Conservation (phyloP, 2,888 invertebrate species). For the Ophion ellenae region DNA sequence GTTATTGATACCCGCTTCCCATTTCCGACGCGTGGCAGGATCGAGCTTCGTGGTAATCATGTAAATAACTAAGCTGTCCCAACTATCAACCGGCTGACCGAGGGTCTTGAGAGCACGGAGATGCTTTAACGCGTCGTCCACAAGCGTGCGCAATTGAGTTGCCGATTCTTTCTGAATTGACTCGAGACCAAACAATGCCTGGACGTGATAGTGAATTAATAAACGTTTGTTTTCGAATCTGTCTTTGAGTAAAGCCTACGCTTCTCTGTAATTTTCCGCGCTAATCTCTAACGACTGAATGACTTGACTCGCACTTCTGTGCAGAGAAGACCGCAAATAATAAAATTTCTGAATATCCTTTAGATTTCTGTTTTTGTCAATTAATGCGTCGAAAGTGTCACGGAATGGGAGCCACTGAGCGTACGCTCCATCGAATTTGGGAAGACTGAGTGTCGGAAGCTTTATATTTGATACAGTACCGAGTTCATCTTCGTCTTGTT, state of each 20-base stretch:
- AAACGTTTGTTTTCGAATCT: slow-evolving; percentile 62
- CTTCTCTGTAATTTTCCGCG: slow-evolving; percentile 27
- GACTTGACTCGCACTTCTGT: slow-evolving; percentile 53
- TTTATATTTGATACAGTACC: slow-evolving; percentile 36
- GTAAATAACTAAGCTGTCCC: slow-evolving; percentile 56
- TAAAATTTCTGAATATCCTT: slow-evolving; percentile 66
- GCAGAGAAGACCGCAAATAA: slow-evolving; percentile 63
- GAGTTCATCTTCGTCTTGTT: background rate
- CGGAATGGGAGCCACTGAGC: slow-evolving; percentile 29
- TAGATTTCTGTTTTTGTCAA: slow-evolving; percentile 56
- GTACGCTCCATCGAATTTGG: slow-evolving; percentile 63
- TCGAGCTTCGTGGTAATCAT: slow-evolving; percentile 53
- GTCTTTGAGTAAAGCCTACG: slow-evolving; percentile 59
- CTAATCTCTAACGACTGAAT: too few species aligned
- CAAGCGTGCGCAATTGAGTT: slow-evolving; percentile 32
- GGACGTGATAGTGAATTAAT: slow-evolving; percentile 60
- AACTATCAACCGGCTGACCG: slow-evolving; percentile 38
- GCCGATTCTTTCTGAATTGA: slow-evolving; percentile 51
- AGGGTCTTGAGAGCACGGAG: slow-evolving; percentile 50
- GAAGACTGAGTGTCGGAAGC: slow-evolving; percentile 56
- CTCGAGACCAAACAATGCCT: slow-evolving; percentile 54
- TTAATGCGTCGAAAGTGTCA: background rate
- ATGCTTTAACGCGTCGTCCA: slow-evolving; percentile 53
- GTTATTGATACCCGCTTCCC: slow-evolving; percentile 11
- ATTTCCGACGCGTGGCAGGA: slow-evolving; percentile 49